Evolutionary conservation across 2,113 vertebrate species (phyloP).

Genomic region (Etheostoma spectabile): DNA sequence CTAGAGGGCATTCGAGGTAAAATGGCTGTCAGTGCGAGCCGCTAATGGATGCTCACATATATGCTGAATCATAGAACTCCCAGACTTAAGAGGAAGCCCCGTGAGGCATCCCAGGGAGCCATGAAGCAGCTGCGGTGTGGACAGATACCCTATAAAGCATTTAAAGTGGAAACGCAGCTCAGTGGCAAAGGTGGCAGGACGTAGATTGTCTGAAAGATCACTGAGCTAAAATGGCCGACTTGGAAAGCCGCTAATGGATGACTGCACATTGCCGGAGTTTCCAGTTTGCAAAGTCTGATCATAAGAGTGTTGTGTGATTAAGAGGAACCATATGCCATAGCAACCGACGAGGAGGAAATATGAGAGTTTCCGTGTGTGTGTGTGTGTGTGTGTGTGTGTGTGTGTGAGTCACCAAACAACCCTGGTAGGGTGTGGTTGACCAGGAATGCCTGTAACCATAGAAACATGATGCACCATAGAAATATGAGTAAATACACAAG

Average conservation of each 20-base stretch:
- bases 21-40: constrained; percentile 16
- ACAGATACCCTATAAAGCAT: not conserved
- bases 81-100: not conserved
- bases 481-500: constrained; percentile 54
- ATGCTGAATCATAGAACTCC: not conserved
- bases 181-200: not conserved
- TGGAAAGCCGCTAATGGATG: constrained; percentile 17
- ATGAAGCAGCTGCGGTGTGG: not conserved
- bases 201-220: not conserved
- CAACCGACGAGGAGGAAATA: constrained; percentile 40
- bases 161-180: not conserved
- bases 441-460: constrained; percentile 51
- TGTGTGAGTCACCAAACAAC: constrained; percentile 73
- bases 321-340: constrained; percentile 47
- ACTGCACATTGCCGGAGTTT: constrained; percentile 25
- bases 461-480: constrained; percentile 59
- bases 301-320: constrained; percentile 51
- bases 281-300: constrained; percentile 36
- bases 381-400: constrained; percentile 18
- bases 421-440: constrained; percentile 58
- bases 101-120: not conserved
- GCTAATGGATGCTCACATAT: constrained; percentile 50
- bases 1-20: not conserved
- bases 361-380: constrained; percentile 19
- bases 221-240: constrained; percentile 35